phyloP scores from a whole-genome alignment of 2,797 vertebrate species.

The Dermochelys coriacea region DNA sequence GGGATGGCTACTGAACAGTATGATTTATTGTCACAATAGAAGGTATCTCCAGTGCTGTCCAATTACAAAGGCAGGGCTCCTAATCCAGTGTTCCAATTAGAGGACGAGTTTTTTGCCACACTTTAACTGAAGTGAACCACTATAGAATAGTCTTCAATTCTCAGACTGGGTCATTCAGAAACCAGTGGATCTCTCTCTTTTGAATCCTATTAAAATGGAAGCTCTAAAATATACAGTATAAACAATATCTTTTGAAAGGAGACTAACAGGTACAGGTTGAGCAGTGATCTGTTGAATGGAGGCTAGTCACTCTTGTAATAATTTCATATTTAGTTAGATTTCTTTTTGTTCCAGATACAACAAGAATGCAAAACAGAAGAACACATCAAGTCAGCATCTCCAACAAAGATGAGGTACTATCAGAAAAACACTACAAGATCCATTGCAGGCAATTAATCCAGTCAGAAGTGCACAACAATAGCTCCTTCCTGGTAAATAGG shows the following conservation, averaged over 20 bases:
- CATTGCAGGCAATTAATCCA: background rate
- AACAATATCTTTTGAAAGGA: conserved; percentile 28
- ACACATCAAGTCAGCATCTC: conserved; percentile 13
- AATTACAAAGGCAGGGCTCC: conserved; percentile 31
- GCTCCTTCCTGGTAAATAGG: conserved; percentile 2
- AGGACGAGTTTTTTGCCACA: background rate
- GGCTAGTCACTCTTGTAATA: conserved; percentile 36
- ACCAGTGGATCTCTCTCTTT: conserved; percentile 6
- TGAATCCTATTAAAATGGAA: conserved; percentile 46
- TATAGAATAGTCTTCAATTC: conserved; percentile 14
- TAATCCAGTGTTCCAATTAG: conserved; percentile 30
- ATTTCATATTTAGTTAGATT: conserved; percentile 61
- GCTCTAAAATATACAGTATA: conserved; percentile 35
- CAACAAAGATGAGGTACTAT: conserved; percentile 48
- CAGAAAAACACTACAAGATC: conserved; percentile 52
- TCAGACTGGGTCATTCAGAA: conserved; percentile 34
- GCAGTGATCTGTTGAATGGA: conserved; percentile 10
- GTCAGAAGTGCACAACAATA: conserved; percentile 13
- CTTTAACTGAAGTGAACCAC: background rate
- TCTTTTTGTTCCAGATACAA: conserved; percentile 14
- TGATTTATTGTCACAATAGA: conserved; percentile 52
- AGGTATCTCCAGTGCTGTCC: conserved; percentile 52
- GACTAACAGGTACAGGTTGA: conserved; percentile 20
- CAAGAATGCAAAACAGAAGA: conserved; percentile 49
- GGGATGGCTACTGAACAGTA: conserved; percentile 28